Evolutionary conservation across 2,113 vertebrate genomes (phyloP).

Genomic region (Acrocephalus kingi): DNA sequence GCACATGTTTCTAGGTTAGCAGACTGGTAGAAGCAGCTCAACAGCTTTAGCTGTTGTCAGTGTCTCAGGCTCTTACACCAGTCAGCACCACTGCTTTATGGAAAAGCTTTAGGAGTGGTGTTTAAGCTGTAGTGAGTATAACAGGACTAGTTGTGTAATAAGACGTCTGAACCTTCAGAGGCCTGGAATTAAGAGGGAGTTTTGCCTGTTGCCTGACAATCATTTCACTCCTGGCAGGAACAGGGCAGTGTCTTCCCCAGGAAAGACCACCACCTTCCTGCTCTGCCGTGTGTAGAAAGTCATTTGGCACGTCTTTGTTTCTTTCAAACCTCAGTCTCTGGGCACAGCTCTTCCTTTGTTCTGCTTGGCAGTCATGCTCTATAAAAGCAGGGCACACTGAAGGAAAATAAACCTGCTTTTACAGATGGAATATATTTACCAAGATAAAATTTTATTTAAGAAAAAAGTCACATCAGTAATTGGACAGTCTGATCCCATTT

Average conservation of each 20-base stretch:
- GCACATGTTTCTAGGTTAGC: not conserved
- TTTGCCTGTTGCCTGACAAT: not conserved
- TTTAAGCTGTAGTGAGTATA: not conserved
- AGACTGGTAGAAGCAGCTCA: not conserved
- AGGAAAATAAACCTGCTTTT: not conserved
- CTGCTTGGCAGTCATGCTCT: not conserved
- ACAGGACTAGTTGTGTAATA: not conserved
- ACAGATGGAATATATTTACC: not conserved
- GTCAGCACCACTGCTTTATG: not conserved
- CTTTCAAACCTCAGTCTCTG: not conserved
- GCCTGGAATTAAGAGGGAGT: not conserved
- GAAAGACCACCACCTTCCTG: not conserved
- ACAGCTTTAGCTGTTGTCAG: not conserved
- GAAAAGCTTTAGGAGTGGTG: not conserved
- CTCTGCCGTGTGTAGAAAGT: not conserved
- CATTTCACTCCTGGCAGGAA: not conserved
- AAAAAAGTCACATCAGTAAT: not conserved
- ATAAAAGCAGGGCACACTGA: not conserved
- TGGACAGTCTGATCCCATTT: slow-evolving; percentile 17
- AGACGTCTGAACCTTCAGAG: not conserved
- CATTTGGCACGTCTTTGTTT: not conserved
- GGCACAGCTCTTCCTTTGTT: not conserved
- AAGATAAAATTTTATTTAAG: slow-evolving; percentile 3
- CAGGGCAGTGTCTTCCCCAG: not conserved
- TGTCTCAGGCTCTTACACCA: not conserved